phyloP scores from a whole-genome alignment of 2,113 vertebrate species.

The Morone saxatilis region DNA sequence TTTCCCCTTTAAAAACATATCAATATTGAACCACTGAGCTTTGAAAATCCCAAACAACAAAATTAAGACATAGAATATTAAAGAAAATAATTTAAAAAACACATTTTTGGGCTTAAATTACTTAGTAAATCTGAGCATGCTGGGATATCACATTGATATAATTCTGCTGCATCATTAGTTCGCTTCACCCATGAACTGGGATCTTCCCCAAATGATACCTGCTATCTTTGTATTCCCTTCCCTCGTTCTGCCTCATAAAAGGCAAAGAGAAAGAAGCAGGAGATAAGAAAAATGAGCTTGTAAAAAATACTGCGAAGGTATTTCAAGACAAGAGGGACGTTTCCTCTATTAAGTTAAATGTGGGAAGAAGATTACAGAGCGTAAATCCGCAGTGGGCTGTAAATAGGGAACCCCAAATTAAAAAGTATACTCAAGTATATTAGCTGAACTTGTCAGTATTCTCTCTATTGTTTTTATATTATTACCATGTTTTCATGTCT shows the following conservation, averaged over 20 bases:
- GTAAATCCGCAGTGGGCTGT: not conserved
- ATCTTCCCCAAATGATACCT: not conserved
- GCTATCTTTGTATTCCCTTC: not conserved
- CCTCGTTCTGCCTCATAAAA: conserved; percentile 12
- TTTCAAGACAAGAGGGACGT: not conserved
- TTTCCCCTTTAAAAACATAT: not conserved
- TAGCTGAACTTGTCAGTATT: too few relatives aligned
- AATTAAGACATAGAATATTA: not conserved
- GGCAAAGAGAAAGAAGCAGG: not conserved
- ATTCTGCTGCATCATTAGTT: conserved; percentile 25
- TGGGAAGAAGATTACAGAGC: not conserved
- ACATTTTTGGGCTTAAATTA: not conserved
- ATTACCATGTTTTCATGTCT: not conserved
- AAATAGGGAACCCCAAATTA: too few relatives aligned
- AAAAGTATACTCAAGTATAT: too few relatives aligned
- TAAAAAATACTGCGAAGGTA: not conserved
- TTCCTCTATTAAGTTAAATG: not conserved
- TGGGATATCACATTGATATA: not conserved
- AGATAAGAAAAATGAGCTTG: not conserved
- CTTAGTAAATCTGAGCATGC: not conserved
- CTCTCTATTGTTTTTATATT: not conserved
- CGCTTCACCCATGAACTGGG: not conserved
- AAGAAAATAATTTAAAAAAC: not conserved
- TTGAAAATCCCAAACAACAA: not conserved
- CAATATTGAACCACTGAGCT: not conserved